Evolutionary conservation across 2,113 vertebrate species (phyloP).

Genomic region (Eubucco bourcierii): DNA sequence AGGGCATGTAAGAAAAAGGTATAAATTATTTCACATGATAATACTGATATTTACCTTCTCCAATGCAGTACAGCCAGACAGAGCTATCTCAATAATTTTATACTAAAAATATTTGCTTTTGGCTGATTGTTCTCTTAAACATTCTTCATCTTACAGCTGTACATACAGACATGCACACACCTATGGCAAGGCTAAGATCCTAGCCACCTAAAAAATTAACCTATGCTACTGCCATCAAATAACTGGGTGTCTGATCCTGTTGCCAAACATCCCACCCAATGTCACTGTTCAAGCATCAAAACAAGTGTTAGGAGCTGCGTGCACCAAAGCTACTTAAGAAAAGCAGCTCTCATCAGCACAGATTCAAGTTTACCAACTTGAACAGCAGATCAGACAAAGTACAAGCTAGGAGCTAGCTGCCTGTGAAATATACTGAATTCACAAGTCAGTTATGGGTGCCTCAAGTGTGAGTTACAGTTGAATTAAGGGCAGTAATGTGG

Average conservation of each 20-base stretch:
- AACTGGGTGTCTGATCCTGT: rapidly evolving
- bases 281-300: too few relatives aligned
- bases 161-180: rapidly evolving
- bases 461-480: background rate
- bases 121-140: background rate
- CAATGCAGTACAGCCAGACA: background rate
- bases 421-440: background rate
- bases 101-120: background rate
- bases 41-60: background rate
- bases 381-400: rapidly evolving
- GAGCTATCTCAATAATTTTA: background rate
- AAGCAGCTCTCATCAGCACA: background rate
- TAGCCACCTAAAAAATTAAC: background rate
- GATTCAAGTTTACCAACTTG: background rate
- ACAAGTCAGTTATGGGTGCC: rapidly evolving
- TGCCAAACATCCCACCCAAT: background rate
- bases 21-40: background rate
- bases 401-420: background rate
- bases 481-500: background rate
- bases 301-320: rapidly evolving
- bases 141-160: rapidly evolving
- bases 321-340: background rate
- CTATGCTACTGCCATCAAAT: background rate
- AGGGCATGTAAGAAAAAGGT: rapidly evolving
- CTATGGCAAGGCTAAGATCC: background rate